phyloP scores from a whole-genome alignment of 2,888 invertebrate genomes.

The Dorcus hopei region DNA sequence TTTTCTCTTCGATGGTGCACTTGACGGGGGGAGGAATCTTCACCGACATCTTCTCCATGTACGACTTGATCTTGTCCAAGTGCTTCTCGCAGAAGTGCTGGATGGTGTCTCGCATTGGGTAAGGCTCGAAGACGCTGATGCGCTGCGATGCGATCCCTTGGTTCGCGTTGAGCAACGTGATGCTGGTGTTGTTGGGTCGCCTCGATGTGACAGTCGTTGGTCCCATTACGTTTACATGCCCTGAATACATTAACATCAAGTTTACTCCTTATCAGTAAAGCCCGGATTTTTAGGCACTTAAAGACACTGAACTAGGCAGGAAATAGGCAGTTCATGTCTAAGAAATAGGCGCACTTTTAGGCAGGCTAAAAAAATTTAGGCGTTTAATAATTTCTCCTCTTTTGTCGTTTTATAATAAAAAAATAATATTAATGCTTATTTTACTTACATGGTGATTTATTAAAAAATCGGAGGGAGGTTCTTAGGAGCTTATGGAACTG shows the following conservation, averaged over 20 bases:
- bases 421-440: no score
- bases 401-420: no score
- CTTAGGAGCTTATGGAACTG: no score
- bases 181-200: slow-evolving; percentile 69
- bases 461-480: no score
- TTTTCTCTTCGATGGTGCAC: slow-evolving; percentile 88
- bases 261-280: no score
- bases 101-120: slow-evolving; percentile 87
- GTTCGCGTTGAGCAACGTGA: slow-evolving; percentile 67
- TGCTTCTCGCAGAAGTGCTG: slow-evolving; percentile 97
- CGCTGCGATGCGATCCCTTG: slow-evolving; percentile 51
- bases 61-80: slow-evolving; percentile 83
- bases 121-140: slow-evolving; percentile 85
- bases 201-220: slow-evolving; percentile 63
- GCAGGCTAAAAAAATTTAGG: no score
- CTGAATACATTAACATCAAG: slow-evolving; percentile 25
- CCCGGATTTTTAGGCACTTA: no score
- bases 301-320: no score
- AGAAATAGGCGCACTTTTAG: no score
- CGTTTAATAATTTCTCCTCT: no score
- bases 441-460: no score
- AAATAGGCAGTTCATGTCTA: no score
- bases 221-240: slow-evolving; percentile 56
- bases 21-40: slow-evolving; percentile 87
- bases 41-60: slow-evolving; percentile 83